Percentiles rank a stretch among this genome's conserved stretches.
phyloP scores from a whole-genome alignment of 2,797 vertebrate genomes.

The Spinibarbus caldwelli region DNA sequence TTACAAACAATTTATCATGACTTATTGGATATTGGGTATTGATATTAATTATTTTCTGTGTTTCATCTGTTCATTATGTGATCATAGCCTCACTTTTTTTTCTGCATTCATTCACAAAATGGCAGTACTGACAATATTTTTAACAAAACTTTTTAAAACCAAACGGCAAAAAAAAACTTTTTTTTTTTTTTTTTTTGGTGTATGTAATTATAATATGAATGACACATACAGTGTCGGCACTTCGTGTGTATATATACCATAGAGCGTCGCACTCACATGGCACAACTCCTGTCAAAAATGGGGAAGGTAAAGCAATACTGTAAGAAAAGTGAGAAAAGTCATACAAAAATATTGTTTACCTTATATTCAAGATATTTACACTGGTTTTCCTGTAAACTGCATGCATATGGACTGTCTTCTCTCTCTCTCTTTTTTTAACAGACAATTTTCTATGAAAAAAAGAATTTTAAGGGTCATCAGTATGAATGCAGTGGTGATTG shows the following conservation, averaged over 20 bases:
- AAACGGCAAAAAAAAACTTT: constrained; percentile 3
- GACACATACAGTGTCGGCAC: constrained; percentile 52
- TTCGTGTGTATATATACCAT: constrained; percentile 50
- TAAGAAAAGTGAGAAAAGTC: background rate
- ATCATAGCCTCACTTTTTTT: background rate
- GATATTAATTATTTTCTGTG: background rate
- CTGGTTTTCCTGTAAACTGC: background rate
- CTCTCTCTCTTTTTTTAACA: constrained; percentile 24
- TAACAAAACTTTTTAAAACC: constrained; percentile 11
- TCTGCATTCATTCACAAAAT: background rate
- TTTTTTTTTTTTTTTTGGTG: too few relatives aligned
- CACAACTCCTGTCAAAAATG: constrained; percentile 47
- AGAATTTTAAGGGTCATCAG: constrained; percentile 54
- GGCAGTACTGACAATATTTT: background rate
- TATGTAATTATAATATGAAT: constrained; percentile 57
- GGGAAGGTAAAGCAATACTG: constrained; percentile 54
- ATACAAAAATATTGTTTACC: background rate
- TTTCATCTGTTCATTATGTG: background rate
- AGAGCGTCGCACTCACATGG: constrained; percentile 18
- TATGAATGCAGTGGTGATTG: constrained; percentile 59
- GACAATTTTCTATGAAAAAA: constrained; percentile 65
- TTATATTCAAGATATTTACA: background rate
- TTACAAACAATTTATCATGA: background rate
- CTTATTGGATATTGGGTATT: background rate
- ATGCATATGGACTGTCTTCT: background rate